phyloP scores from a whole-genome alignment of 1,140 invertebrate genomes.

The Chlorops oryzae region DNA sequence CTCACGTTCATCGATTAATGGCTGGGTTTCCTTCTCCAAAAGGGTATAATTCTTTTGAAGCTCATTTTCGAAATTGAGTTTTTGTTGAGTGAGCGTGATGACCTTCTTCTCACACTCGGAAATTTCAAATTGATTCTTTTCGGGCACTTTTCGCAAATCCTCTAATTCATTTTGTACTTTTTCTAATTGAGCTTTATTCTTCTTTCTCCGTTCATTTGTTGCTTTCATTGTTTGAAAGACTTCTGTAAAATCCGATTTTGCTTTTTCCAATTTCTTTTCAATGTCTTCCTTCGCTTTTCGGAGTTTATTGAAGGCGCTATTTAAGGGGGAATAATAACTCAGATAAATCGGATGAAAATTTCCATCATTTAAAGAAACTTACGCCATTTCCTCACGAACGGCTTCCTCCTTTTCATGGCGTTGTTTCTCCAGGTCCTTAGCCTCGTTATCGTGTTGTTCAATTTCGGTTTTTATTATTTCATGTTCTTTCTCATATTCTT shows the following conservation, averaged over 20 bases:
- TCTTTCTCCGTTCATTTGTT: conserved; percentile 59
- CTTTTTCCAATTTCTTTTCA: conserved; percentile 50
- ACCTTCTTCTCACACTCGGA: conserved; percentile 60
- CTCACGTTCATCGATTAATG: conserved; percentile 62
- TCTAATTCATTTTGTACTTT: conserved; percentile 59
- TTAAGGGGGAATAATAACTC: background rate
- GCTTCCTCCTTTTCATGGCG: conserved; percentile 53
- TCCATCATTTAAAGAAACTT: conserved; percentile 29
- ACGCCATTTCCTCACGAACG: conserved; percentile 54
- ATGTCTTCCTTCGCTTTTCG: conserved; percentile 56
- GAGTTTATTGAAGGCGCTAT: conserved; percentile 54
- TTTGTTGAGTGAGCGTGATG: conserved; percentile 51
- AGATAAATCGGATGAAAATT: too few relatives aligned
- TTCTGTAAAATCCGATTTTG: conserved; percentile 56
- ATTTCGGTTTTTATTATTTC: conserved; percentile 52
- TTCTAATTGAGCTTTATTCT: conserved; percentile 58
- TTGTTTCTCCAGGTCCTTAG: conserved; percentile 53
- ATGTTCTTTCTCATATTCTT: conserved; percentile 49
- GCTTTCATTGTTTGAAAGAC: conserved; percentile 58
- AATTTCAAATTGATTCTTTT: conserved; percentile 66
- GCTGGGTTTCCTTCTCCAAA: conserved; percentile 55
- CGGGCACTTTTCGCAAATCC: conserved; percentile 60
- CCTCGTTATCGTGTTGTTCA: conserved; percentile 52
- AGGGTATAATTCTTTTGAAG: conserved; percentile 52
- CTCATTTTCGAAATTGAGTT: conserved; percentile 56